These are phyloP conservation scores for Microplitis deprimator DNA, from an alignment of 2,888 invertebrate genomes.

Conservation along the genomic window DNA sequence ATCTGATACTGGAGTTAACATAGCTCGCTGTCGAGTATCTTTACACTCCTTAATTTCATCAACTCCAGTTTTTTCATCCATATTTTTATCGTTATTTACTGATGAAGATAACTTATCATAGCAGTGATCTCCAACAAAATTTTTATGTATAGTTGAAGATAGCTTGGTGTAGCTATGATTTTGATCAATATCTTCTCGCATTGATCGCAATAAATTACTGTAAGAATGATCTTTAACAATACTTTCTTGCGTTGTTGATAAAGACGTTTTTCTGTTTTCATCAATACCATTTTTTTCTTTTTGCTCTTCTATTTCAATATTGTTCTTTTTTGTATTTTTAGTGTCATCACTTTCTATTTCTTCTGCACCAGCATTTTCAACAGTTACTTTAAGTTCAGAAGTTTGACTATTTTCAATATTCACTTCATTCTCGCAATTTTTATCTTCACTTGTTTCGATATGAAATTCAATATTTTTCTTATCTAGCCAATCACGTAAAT, in stretches of 20 bases:
- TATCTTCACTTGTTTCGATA: not conserved
- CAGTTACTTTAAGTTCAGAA: too few relatives aligned
- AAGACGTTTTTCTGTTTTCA: too few relatives aligned
- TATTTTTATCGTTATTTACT: not conserved
- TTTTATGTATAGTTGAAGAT: not conserved
- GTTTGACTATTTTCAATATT: not conserved
- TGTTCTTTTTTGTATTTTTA: not conserved
- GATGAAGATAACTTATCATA: not conserved
- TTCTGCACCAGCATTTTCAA: too few relatives aligned
- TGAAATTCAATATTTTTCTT: conserved; percentile 20
- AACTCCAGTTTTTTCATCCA: not conserved
- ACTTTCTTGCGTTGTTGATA: too few relatives aligned
- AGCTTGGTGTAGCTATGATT: too few relatives aligned
- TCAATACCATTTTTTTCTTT: not conserved
- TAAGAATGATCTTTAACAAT: too few relatives aligned
- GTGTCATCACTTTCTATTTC: not conserved
- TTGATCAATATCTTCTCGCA: too few relatives aligned
- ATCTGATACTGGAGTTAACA: conserved; percentile 16
- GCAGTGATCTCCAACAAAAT: not conserved
- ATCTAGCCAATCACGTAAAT: not conserved
- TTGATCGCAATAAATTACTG: too few relatives aligned
- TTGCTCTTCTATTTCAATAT: not conserved
- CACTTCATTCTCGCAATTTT: not conserved
- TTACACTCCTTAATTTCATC: not conserved
- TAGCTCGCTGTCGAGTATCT: not conserved